Percentiles rank a stretch among this genome's conserved stretches.
These are phyloP conservation scores for Synergus gifuensis DNA, from an alignment of 2,888 invertebrate genomes.

Conservation along the genomic window DNA sequence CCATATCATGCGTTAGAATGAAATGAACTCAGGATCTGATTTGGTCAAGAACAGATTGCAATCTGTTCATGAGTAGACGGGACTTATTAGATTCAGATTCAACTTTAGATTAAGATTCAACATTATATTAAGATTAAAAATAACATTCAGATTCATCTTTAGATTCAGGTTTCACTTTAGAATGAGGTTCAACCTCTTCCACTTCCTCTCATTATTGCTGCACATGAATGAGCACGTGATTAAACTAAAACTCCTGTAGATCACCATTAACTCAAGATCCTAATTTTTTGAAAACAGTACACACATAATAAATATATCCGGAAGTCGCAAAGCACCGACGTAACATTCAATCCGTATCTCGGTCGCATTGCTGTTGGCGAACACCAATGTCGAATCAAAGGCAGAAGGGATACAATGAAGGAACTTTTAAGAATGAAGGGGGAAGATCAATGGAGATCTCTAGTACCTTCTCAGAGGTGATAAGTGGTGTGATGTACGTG, in stretches of 20 bases:
- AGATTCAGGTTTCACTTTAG: too few species aligned
- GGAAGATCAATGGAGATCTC: constrained; percentile 10
- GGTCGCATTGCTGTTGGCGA: background rate
- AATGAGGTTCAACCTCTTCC: background rate
- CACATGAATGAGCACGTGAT: background rate
- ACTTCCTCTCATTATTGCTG: background rate
- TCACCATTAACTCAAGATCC: background rate
- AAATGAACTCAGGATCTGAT: background rate
- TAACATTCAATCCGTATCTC: background rate
- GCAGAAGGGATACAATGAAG: background rate
- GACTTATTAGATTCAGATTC: background rate
- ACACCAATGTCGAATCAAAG: background rate
- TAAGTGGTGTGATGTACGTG: constrained; percentile 77
- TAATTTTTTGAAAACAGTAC: background rate
- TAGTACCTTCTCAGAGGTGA: constrained; percentile 77
- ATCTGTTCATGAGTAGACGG: background rate
- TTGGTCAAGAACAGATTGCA: background rate
- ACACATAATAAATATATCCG: background rate
- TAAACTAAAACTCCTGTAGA: background rate
- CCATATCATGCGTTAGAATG: background rate
- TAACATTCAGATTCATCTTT: too few species aligned
- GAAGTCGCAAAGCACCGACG: constrained; percentile 9
- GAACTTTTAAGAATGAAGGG: background rate
- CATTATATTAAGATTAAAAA: too few species aligned
- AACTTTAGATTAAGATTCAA: too few species aligned